phyloP scores from a whole-genome alignment of 2,888 invertebrate genomes.

The Euphydryas editha region DNA sequence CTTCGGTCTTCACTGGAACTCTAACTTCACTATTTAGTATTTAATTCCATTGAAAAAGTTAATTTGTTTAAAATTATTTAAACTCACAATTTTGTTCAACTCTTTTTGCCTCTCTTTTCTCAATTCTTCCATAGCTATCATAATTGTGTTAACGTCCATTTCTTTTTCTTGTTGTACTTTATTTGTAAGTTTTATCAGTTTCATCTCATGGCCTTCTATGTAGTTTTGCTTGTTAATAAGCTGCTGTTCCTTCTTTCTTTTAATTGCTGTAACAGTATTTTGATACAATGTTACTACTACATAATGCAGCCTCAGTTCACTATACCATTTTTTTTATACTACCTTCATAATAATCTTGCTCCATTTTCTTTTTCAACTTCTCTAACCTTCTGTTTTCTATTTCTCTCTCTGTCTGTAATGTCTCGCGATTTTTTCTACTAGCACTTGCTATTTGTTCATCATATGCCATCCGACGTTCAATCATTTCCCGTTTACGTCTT shows the following conservation, averaged over 20 bases:
- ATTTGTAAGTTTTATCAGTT: conserved; percentile 52
- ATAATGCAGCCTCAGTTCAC: no score
- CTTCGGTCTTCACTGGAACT: no score
- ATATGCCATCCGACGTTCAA: conserved; percentile 63
- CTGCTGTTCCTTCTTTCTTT: conserved; percentile 69
- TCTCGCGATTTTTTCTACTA: conserved; percentile 60
- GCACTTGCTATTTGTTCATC: conserved; percentile 74
- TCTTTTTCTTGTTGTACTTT: conserved; percentile 62
- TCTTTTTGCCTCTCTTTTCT: conserved; percentile 57
- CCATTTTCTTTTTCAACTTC: conserved; percentile 69
- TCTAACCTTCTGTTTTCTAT: conserved; percentile 66
- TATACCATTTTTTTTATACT: conserved; percentile 19
- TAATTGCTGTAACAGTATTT: conserved; percentile 59
- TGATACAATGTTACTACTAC: neutral
- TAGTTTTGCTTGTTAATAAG: conserved; percentile 64
- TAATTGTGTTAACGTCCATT: conserved; percentile 62
- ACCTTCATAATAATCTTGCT: conserved; percentile 72
- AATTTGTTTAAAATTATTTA: conserved; percentile 3
- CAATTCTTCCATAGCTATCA: conserved; percentile 60
- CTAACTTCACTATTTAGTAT: no score
- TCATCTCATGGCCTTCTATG: conserved; percentile 66
- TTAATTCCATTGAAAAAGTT: no score
- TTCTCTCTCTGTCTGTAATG: conserved; percentile 63
- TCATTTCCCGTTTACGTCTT: conserved; percentile 62
- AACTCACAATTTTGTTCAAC: conserved; percentile 60